phyloP scores from a whole-genome alignment of 2,797 vertebrate species.

The Eospalax fontanierii region DNA sequence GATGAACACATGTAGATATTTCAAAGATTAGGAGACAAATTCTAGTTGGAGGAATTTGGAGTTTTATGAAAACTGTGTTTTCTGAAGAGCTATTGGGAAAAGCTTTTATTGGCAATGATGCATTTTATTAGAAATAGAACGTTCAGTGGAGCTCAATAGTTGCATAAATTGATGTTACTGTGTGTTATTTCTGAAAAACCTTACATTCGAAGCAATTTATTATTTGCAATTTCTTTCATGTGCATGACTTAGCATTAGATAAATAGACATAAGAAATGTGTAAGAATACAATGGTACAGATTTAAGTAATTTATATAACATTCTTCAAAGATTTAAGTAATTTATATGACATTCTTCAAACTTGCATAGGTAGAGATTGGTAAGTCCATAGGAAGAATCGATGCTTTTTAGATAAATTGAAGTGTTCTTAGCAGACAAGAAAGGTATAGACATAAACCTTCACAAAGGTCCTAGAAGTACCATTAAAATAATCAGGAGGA shows the following conservation, averaged over 20 bases:
- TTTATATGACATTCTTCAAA: background rate
- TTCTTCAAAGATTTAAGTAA: background rate
- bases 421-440: background rate
- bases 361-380: background rate
- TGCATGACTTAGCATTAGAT: background rate
- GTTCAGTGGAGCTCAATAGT: background rate
- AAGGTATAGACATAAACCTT: background rate
- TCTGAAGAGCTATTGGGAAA: slow-evolving; percentile 33
- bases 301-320: no score
- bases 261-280: no score
- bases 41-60: slow-evolving; percentile 10
- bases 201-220: slow-evolving; percentile 23
- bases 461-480: background rate
- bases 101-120: slow-evolving; percentile 22
- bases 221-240: background rate
- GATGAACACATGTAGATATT: background rate
- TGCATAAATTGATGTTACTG: background rate
- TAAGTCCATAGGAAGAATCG: background rate
- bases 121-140: slow-evolving; percentile 56
- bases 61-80: background rate
- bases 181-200: background rate
- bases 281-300: no score
- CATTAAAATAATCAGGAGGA: slow-evolving; percentile 35
- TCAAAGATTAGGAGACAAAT: background rate
- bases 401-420: background rate